These are phyloP conservation scores for Notospermus geniculatus DNA, from an alignment of 1,140 invertebrate species.

Conservation along the genomic window DNA sequence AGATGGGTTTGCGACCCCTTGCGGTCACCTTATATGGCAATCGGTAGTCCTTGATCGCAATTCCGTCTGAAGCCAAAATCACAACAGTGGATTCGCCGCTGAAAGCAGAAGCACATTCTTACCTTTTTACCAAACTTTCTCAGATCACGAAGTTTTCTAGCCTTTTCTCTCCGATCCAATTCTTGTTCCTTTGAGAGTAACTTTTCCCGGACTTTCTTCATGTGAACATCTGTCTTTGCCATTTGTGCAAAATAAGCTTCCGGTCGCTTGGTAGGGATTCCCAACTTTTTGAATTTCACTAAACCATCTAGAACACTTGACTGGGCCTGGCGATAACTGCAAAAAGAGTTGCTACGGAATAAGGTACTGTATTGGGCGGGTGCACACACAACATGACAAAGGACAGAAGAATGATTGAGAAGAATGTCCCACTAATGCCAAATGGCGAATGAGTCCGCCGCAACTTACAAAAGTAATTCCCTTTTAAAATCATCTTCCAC, in stretches of 20 bases:
- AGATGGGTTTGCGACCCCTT: too few species aligned
- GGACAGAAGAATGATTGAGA: background rate
- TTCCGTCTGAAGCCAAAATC: too few species aligned
- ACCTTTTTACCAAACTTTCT: conserved; percentile 90
- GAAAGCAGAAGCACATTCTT: conserved; percentile 16
- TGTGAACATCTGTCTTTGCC: conserved; percentile 95
- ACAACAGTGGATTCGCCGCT: background rate
- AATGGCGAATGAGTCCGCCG: too few species aligned
- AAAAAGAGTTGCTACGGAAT: conserved; percentile 10
- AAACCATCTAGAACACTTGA: conserved; percentile 77
- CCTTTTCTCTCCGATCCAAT: conserved; percentile 82
- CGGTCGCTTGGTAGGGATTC: conserved; percentile 78
- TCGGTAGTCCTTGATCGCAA: too few species aligned
- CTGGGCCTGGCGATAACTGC: conserved; percentile 84
- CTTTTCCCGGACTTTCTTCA: conserved; percentile 90
- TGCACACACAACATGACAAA: background rate
- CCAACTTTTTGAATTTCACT: conserved; percentile 69
- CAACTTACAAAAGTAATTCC: conserved; percentile 76
- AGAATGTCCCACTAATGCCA: background rate
- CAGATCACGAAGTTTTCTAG: conserved; percentile 82
- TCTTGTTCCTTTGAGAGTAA: conserved; percentile 80
- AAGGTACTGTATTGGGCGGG: background rate
- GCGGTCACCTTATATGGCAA: too few species aligned
- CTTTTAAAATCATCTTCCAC: conserved; percentile 91
- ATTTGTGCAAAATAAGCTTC: conserved; percentile 99